Evolutionary conservation across 2,888 invertebrate species (phyloP).

Genomic region (Nymphalis urticae): DNA sequence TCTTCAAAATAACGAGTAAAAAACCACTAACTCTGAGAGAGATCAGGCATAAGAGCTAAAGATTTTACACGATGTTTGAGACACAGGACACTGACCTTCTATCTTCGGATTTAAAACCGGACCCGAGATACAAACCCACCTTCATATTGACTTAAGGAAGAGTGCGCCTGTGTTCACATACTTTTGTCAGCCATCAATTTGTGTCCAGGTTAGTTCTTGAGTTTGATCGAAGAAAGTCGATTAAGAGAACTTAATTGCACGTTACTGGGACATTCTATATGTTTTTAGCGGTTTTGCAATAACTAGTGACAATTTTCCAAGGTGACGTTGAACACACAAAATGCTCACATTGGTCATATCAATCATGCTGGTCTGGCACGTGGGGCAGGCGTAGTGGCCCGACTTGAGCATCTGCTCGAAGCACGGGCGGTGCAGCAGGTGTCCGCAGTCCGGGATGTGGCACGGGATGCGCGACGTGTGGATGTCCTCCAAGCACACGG

Average conservation of each 20-base stretch:
- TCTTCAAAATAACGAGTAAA: too few species aligned
- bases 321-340: not conserved
- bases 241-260: not conserved
- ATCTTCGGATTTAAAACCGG: too few species aligned
- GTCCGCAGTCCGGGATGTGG: constrained; percentile 94
- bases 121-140: not conserved
- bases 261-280: not conserved
- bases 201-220: too few species aligned
- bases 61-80: too few species aligned
- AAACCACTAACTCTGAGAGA: too few species aligned
- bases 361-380: constrained; percentile 92
- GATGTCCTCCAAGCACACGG: constrained; percentile 94
- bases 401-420: constrained; percentile 89
- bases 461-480: constrained; percentile 94
- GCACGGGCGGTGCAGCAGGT: constrained; percentile 92
- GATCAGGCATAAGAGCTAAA: too few species aligned
- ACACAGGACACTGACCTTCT: too few species aligned
- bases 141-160: not conserved
- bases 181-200: too few species aligned
- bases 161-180: too few species aligned
- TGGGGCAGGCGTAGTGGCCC: constrained; percentile 94
- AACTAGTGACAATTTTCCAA: too few species aligned
- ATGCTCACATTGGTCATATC: constrained; percentile 86
- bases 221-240: too few species aligned
- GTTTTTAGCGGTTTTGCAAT: not conserved